Evolutionary conservation across 2,113 vertebrate species (phyloP).

Genomic region (Okapia johnstoni): DNA sequence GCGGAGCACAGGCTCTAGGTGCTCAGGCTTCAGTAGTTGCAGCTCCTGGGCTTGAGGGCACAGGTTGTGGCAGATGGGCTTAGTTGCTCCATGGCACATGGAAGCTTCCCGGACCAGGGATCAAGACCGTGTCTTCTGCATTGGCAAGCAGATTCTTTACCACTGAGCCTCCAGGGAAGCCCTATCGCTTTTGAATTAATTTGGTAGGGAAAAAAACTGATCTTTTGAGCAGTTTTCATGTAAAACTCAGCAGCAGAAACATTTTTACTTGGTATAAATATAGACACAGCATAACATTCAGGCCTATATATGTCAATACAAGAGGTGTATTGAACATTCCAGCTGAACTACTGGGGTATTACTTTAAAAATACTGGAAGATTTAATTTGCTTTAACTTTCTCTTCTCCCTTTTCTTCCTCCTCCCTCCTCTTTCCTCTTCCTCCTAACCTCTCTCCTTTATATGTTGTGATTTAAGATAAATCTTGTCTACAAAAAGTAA

Average conservation of each 20-base stretch:
- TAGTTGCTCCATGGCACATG: neutral
- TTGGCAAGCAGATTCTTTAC: neutral
- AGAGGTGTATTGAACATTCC: neutral
- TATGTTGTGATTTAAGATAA: neutral
- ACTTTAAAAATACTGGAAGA: neutral
- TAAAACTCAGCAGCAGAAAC: neutral
- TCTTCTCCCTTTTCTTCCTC: neutral
- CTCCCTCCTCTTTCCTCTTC: neutral
- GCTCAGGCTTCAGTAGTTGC: neutral
- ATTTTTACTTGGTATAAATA: neutral
- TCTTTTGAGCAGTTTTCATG: neutral
- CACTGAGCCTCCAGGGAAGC: neutral
- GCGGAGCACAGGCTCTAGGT: neutral
- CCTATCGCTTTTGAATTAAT: neutral
- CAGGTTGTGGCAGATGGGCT: neutral
- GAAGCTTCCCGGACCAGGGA: neutral
- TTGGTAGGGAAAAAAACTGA: neutral
- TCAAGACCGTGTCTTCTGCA: neutral
- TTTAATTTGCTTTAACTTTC: neutral
- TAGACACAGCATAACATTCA: neutral
- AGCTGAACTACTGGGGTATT: neutral
- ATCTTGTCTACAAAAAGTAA: neutral
- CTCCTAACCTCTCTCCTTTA: neutral
- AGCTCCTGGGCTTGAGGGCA: neutral
- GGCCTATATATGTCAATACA: neutral